A percentile compares a stretch with the other conserved stretches of the same genome.
Evolutionary conservation across 2,113 vertebrate species (phyloP).

Genomic region (Oncorhynchus gorbuscha): DNA sequence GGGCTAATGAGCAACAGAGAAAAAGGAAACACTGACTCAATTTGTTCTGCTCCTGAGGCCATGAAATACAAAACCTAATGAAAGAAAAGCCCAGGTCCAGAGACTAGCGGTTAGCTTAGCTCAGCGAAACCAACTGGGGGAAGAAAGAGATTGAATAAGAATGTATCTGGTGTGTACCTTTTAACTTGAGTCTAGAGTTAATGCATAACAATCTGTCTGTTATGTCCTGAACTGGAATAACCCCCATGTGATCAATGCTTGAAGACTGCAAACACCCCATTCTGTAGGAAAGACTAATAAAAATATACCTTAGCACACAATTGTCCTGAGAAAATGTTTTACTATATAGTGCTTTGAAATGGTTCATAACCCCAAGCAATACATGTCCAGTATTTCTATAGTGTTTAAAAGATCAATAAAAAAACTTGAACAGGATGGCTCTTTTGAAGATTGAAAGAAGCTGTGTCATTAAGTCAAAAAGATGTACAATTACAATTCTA

Average conservation of each 20-base stretch:
- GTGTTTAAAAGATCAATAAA: neutral
- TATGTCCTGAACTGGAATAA: no score
- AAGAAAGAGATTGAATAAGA: no score
- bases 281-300: neutral
- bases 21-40: slow-evolving; percentile 61
- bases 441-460: no score
- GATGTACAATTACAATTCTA: no score
- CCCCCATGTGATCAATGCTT: no score
- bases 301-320: neutral
- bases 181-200: slow-evolving; percentile 15
- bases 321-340: neutral
- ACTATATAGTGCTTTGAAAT: neutral
- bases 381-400: neutral
- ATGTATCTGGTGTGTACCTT: no score
- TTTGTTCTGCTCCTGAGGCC: slow-evolving; percentile 64
- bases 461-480: no score
- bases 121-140: slow-evolving; percentile 16
- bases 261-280: no score
- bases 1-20: slow-evolving; percentile 55
- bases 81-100: slow-evolving; percentile 49
- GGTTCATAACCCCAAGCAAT: neutral
- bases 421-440: no score
- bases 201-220: neutral
- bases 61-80: slow-evolving; percentile 65
- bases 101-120: slow-evolving; percentile 42